Conservation (phyloP, 2,113 vertebrate genomes). For the Hoplias malabaricus region DNA sequence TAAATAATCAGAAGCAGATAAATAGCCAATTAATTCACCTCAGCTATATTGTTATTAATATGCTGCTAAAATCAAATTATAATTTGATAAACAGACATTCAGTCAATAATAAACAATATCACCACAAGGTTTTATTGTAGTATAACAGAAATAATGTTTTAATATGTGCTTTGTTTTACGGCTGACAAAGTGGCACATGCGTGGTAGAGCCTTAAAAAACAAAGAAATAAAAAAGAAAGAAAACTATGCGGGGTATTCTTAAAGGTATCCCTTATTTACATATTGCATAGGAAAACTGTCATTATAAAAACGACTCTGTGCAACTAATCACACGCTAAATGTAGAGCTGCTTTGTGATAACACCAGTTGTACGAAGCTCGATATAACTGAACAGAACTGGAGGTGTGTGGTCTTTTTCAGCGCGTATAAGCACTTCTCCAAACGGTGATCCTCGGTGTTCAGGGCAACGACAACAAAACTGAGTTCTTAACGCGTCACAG, state of each 20-base stretch:
- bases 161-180: background rate
- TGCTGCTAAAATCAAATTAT: background rate
- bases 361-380: too few relatives aligned
- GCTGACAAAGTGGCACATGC: constrained; percentile 68
- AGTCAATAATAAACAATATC: background rate
- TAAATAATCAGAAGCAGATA: too few relatives aligned
- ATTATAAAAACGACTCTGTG: background rate
- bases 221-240: background rate
- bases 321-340: background rate
- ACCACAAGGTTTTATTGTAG: background rate
- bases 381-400: too few relatives aligned
- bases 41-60: background rate
- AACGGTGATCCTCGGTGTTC: background rate
- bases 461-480: background rate
- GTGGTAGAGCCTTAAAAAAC: constrained; percentile 2
- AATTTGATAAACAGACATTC: background rate
- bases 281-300: constrained; percentile 22
- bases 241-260: background rate
- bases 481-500: constrained; percentile 54
- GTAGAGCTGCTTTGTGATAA: too few relatives aligned
- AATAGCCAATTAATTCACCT: too few relatives aligned
- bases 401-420: background rate
- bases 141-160: constrained; percentile 15
- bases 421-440: background rate
- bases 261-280: background rate